Evolutionary conservation across 2,888 invertebrate species (phyloP), one percentile per base, ranked within the genome.

Genomic region (Ophion ventricosus): DNA sequence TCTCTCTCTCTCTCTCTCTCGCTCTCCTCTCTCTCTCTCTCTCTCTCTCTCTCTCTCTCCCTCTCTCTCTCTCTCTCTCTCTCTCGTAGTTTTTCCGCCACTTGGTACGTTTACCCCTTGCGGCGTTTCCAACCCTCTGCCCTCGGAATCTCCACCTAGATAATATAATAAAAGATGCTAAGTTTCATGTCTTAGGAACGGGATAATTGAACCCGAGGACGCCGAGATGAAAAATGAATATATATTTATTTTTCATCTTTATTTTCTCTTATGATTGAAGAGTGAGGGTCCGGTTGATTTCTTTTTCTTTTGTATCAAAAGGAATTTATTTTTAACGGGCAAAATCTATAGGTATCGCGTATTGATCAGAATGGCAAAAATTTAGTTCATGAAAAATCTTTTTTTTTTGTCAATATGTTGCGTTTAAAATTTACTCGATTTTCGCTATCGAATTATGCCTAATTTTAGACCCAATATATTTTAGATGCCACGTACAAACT

Each of bases 61-160:
- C 72, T 29, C 73, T 7, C 35, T 57, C 76, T 59, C 40, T 63
- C 72, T 29, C 73, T 14, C 35, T 84, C 84, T 85, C 87, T 85
- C 84, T 81, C 11, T 56, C n/a, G 8, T 10, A 56, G 20, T n/a
- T 72, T 72, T 72, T 79, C 79, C 63, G 17, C 43, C 49, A 35
- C 64, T 84, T 74, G 77, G 54, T 82, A 85, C 87, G 82, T 84
- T 86, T 80, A 80, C 82, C 89, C 85, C 87, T 86, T 83, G 72
- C 82, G 83, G 86, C 88, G 86, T 90, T 90, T 90, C 69, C 88
- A 87, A 88, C 75, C 66, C 40, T n/a, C 69, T 74, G 17, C 77
- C 69, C 35, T 29, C 54, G 23, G 49, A 70, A 84, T 63, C 26
- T 82, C 49, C 66, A 70, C 35, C 74, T 70, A 40, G 59, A 82